These are phyloP conservation scores for Ophion obscuratus DNA, from an alignment of 2,888 invertebrate species.

Conservation along the genomic window DNA sequence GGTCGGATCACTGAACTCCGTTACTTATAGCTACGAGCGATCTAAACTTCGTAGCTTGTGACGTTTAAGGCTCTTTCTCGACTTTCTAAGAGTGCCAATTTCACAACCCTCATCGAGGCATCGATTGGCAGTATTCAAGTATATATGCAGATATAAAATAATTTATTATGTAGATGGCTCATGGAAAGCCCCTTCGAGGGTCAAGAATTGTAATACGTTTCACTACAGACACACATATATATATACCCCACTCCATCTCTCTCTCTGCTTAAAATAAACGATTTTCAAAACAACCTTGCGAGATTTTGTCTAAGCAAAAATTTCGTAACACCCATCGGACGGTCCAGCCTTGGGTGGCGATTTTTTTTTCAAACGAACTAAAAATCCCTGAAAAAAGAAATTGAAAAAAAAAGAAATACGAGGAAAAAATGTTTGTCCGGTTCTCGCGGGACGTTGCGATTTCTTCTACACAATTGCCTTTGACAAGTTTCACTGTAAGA, in stretches of 20 bases:
- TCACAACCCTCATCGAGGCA: background rate
- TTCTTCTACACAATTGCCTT: background rate
- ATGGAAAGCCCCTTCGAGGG: conserved; percentile 32
- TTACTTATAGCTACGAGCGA: conserved; percentile 58
- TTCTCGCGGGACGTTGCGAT: background rate
- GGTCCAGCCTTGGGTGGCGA: background rate
- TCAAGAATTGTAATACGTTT: conserved; percentile 1
- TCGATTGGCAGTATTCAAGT: background rate
- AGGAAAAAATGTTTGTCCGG: background rate
- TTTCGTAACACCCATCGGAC: background rate
- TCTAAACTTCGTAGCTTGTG: conserved; percentile 26
- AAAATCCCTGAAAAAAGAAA: background rate
- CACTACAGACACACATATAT: conserved; percentile 15
- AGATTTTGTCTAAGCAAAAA: conserved; percentile 28
- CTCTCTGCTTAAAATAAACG: conserved; percentile 38
- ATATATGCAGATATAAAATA: background rate
- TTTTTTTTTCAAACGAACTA: background rate
- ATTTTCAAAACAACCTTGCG: conserved; percentile 17
- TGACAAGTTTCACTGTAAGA: background rate
- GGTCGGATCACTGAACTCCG: conserved; percentile 63
- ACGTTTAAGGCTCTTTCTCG: conserved; percentile 34
- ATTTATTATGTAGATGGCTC: conserved; percentile 40
- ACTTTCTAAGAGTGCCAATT: conserved; percentile 11
- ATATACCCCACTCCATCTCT: background rate
- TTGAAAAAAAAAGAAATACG: background rate